phyloP scores from a whole-genome alignment of 2,113 vertebrate species.

The Phyllostomus discolor region DNA sequence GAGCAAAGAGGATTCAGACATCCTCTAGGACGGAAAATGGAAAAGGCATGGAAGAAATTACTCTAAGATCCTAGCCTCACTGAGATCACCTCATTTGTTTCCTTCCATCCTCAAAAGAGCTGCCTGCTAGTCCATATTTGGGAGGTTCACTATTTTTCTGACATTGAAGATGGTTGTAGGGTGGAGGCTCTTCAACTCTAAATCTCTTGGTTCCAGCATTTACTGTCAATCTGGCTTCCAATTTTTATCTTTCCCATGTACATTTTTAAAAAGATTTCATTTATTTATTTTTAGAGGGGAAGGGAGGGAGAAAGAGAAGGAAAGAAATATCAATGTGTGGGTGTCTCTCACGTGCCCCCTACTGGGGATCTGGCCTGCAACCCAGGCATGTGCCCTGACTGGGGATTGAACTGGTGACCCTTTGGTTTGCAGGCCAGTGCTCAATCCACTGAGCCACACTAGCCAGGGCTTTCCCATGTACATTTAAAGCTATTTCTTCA shows the following conservation, averaged over 20 bases:
- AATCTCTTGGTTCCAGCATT: conserved; percentile 24
- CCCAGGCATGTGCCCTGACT: too few relatives aligned
- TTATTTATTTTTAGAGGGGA: too few relatives aligned
- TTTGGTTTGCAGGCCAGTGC: too few relatives aligned
- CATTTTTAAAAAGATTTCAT: neutral
- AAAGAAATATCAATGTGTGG: too few relatives aligned
- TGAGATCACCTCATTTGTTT: neutral
- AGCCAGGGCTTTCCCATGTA: neutral
- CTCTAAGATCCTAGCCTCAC: neutral
- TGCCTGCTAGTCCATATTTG: neutral
- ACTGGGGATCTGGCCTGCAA: too few relatives aligned
- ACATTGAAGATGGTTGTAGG: neutral
- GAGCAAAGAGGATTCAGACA: conserved; percentile 3
- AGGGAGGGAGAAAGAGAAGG: too few relatives aligned
- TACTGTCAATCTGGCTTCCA: neutral
- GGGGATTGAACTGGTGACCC: too few relatives aligned
- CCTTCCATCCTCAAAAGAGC: neutral
- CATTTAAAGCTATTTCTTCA: conserved; percentile 34
- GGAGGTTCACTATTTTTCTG: neutral
- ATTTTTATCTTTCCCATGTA: conserved; percentile 36
- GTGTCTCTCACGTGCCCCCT: too few relatives aligned
- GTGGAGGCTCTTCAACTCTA: neutral
- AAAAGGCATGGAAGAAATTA: neutral
- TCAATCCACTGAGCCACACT: too few relatives aligned
- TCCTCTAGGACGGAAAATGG: neutral